Base-by-base conservation (phyloP, 2,113 vertebrate genomes). In the Tor tambroides region DNA sequence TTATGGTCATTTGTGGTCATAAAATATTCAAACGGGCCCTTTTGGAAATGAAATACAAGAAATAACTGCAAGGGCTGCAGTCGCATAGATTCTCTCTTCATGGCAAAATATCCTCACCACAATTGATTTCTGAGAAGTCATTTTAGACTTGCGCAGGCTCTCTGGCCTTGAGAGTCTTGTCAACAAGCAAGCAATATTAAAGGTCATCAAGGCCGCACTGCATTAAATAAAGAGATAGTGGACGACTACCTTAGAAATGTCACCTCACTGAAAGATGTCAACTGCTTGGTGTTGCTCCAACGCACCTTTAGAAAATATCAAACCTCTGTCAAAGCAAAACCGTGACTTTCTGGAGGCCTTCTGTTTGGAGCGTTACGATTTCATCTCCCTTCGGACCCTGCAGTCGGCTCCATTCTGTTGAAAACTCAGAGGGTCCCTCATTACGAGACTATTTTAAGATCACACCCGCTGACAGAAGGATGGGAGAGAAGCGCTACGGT, bases 401-500 rank as follows among this genome's bases (percentile, higher is more conserved):
- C 14, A 28, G n/a, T 30, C 28, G 14, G 49, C 49, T 30, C 46
- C 28, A 51, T 79, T 38, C 59, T 1, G 38, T 19, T 30, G 59
- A 65, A 56, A 41, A 67, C 65, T 67, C 67, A 26, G 51, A 85
- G 30, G 71, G 75, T 61, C 54, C 67, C 77, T 89, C 82, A 77
- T 89, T 87, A 89, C 17, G 56, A 23, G 59, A 26, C 91, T 89
- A 90, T 92, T 92, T 93, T 87, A 90, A 89, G 83, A 92, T 21
- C 86, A 82, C 84, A 30, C 89, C 85, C 86, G 35, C 80, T 89
- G 87, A 88, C 51, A 88, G 91, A 90, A 86, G 89, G 90, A 91
- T 92, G 90, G 26, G 88, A 92, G 91, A 87, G 89, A 83, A 87
- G 75, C 56, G 85, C 93, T 93, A 93, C 75, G 87, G 89, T 91